phyloP scores from a whole-genome alignment of 2,113 vertebrate genomes.

The Paradisaea rubra region DNA sequence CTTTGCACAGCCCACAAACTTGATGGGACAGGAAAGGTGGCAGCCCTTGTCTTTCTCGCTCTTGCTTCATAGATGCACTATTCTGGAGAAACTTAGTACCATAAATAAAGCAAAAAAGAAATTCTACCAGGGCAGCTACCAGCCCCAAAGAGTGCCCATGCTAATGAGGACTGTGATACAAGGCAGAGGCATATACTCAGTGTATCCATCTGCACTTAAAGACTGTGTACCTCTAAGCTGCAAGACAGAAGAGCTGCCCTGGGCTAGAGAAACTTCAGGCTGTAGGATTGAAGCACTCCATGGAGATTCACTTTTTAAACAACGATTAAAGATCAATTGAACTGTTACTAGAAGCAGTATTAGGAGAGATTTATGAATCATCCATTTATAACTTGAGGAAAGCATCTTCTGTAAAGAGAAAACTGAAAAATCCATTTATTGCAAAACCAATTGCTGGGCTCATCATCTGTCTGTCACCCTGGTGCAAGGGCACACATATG shows the following conservation, averaged over 20 bases:
- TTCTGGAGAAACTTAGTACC: background rate
- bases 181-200: background rate
- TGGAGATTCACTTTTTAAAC: constrained; percentile 45
- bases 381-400: constrained; percentile 5
- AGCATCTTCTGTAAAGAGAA: background rate
- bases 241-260: background rate
- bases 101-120: background rate
- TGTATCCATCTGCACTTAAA: background rate
- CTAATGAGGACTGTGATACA: background rate
- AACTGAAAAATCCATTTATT: constrained; percentile 58
- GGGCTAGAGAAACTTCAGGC: background rate
- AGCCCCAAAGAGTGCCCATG: background rate
- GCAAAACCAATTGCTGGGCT: constrained; percentile 17
- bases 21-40: accelerated
- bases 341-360: constrained; percentile 23
- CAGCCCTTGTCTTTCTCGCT: background rate
- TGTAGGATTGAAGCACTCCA: background rate
- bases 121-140: background rate
- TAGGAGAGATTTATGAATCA: constrained; percentile 45
- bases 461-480: background rate
- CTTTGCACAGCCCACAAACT: background rate
- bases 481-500: background rate
- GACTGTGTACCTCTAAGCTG: background rate
- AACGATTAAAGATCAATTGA: constrained; percentile 20
- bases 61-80: background rate